Evolutionary conservation across 2,113 vertebrate species (phyloP).

Genomic region (Trichechus manatus): DNA sequence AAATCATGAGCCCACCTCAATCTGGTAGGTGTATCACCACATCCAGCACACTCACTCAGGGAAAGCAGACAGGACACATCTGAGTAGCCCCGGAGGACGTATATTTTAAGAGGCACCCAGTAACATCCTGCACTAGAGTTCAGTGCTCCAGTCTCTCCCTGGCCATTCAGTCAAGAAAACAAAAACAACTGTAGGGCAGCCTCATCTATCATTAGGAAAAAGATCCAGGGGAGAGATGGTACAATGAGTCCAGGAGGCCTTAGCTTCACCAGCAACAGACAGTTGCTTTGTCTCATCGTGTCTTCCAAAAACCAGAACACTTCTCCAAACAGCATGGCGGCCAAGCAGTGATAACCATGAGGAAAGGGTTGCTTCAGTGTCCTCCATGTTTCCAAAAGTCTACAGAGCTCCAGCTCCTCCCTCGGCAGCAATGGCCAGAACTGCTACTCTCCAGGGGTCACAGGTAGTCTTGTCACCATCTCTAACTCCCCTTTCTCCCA

Average conservation of each 20-base stretch:
- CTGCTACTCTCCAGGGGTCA: accelerated
- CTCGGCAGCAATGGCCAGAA: too few species aligned
- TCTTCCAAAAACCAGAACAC: background rate
- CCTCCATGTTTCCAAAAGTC: background rate
- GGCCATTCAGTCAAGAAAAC: background rate
- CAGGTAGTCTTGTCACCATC: background rate
- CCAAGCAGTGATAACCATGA: background rate
- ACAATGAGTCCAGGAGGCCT: background rate
- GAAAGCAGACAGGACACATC: background rate
- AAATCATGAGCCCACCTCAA: background rate
- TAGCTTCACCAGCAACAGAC: background rate
- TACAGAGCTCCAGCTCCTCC: background rate
- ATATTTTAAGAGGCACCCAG: accelerated
- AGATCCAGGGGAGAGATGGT: background rate
- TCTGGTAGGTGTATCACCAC: background rate
- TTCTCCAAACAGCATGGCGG: background rate
- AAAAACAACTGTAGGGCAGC: background rate
- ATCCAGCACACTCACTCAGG: background rate
- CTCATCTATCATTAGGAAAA: background rate
- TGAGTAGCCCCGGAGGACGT: too few species aligned
- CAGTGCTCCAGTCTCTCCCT: background rate
- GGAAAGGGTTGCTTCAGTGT: background rate
- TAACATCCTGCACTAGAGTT: background rate
- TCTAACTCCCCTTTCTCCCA: background rate
- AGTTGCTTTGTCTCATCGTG: background rate